Conservation (phyloP, 2,888 invertebrate genomes). For the Cosmorhoe ocellata region DNA sequence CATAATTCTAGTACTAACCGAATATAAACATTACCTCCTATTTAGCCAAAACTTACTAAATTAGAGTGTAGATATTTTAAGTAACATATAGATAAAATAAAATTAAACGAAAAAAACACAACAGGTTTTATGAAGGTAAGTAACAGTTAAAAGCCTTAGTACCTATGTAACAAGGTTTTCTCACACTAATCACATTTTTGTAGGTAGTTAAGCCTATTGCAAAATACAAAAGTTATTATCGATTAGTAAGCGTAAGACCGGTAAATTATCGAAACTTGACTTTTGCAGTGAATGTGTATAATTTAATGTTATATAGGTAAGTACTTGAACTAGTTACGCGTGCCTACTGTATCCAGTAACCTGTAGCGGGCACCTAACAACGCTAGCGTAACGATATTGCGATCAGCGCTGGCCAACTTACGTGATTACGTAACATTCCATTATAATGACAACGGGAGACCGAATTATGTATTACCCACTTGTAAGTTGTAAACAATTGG, state of each 20-base stretch:
- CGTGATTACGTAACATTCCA: conserved; percentile 65
- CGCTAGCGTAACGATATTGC: conserved; percentile 56
- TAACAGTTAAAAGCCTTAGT: conserved; percentile 9
- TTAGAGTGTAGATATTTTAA: no score
- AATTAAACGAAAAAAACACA: no score
- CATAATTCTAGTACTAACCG: no score
- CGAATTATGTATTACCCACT: conserved; percentile 53
- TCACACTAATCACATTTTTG: conserved; percentile 21
- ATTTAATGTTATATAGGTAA: conserved; percentile 40
- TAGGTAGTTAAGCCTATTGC: conserved; percentile 22
- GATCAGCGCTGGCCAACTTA: conserved; percentile 48
- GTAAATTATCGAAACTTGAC: conserved; percentile 49
- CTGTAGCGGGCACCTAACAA: conserved; percentile 44
- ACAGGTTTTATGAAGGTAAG: no score
- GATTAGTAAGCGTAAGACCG: conserved; percentile 40
- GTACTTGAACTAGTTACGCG: conserved; percentile 55
- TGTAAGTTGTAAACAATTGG: conserved; percentile 53
- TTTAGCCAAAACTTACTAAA: no score
- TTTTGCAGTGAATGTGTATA: conserved; percentile 52
- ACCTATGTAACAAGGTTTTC: conserved; percentile 28
- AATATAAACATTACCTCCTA: no score
- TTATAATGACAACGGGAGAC: conserved; percentile 62
- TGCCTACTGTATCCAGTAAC: conserved; percentile 52
- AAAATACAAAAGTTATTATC: conserved; percentile 29
- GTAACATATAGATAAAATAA: no score